Conservation (phyloP, 1,140 invertebrate genomes). For the Planococcus citri region DNA sequence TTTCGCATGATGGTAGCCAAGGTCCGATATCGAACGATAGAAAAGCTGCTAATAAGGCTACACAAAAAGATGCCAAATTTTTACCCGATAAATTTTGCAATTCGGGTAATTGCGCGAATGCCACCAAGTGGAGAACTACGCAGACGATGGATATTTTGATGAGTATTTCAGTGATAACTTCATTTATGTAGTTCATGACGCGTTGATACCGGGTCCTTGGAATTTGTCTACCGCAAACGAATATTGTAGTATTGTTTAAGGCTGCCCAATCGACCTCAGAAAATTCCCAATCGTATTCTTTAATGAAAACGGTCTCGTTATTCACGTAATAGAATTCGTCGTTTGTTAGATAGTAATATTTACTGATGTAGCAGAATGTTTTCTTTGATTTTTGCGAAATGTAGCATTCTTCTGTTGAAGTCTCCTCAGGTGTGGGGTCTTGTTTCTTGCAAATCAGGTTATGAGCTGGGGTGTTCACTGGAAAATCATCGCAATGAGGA, state of each 20-base stretch:
- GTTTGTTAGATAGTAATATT: background rate
- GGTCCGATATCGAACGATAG: constrained; percentile 36
- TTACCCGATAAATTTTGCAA: constrained; percentile 42
- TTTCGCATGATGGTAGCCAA: constrained; percentile 32
- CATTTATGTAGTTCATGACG: background rate
- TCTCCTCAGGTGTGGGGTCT: background rate
- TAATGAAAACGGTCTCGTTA: background rate
- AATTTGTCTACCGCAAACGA: background rate
- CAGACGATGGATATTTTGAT: constrained; percentile 36
- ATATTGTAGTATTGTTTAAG: background rate
- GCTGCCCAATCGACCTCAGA: background rate
- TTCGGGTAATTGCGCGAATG: constrained; percentile 37
- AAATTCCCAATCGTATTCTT: background rate
- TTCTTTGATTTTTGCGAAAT: background rate
- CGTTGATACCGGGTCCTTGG: background rate
- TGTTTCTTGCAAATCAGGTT: background rate
- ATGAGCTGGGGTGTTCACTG: background rate
- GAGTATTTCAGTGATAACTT: background rate
- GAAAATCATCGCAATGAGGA: background rate
- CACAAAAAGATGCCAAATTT: constrained; percentile 39
- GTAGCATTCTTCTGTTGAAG: background rate
- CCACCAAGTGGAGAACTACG: constrained; percentile 37
- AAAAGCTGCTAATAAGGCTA: constrained; percentile 38
- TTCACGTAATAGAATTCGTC: background rate
- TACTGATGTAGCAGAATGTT: background rate